Conservation (phyloP, 2,113 vertebrate species). For the Epinephelus lanceolatus region DNA sequence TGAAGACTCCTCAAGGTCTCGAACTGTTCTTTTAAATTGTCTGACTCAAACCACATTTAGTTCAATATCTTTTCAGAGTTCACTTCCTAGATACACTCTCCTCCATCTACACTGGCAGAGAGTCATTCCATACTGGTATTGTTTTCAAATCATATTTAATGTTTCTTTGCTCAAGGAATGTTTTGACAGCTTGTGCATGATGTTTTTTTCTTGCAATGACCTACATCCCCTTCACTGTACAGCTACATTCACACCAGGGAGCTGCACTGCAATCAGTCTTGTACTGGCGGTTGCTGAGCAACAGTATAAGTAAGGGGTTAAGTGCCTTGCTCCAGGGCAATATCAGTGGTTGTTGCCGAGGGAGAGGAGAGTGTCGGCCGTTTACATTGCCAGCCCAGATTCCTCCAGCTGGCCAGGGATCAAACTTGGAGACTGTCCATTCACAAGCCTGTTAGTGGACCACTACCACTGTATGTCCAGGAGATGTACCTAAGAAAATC, state of each 20-base stretch:
- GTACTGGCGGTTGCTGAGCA: constrained; percentile 50
- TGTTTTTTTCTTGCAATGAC: constrained; percentile 50
- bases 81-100: constrained; percentile 11
- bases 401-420: constrained; percentile 19
- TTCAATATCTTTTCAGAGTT: constrained; percentile 19
- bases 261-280: constrained; percentile 65
- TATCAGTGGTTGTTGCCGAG: constrained; percentile 29
- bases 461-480: neutral
- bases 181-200: constrained; percentile 56
- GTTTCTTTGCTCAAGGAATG: constrained; percentile 57
- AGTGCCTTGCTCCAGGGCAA: constrained; percentile 73
- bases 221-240: constrained; percentile 59
- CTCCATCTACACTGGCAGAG: neutral
- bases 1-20: neutral
- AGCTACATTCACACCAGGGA: constrained; percentile 52
- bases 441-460: constrained; percentile 27
- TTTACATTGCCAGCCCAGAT: constrained; percentile 50
- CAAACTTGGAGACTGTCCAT: constrained; percentile 16
- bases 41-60: neutral
- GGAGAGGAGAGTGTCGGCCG: constrained; percentile 45
- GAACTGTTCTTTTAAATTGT: too few relatives aligned
- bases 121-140: constrained; percentile 18
- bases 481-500: constrained; percentile 15
- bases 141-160: constrained; percentile 53
- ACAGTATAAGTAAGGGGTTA: constrained; percentile 71